A percentile compares a stretch with the other conserved stretches of the same genome.
Conservation (phyloP, 2,888 invertebrate genomes). For the Lagria hirta region DNA sequence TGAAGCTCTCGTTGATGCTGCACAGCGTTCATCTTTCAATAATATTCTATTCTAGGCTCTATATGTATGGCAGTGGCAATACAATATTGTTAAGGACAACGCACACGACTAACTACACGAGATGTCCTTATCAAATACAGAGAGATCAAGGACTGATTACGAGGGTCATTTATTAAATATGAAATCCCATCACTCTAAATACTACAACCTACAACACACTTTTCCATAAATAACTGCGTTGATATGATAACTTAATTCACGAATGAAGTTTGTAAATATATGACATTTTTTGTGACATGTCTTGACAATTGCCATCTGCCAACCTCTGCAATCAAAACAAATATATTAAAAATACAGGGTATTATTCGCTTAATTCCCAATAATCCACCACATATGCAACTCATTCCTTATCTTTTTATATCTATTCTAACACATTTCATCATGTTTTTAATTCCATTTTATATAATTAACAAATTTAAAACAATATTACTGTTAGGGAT, state of each 20-base stretch:
- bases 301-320: constrained; percentile 3
- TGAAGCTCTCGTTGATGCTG: constrained; percentile 36
- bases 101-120: constrained; percentile 37
- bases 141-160: constrained; percentile 56
- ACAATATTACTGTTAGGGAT: no score
- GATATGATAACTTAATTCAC: constrained; percentile 40
- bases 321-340: constrained; percentile 6
- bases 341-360: no score
- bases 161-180: constrained; percentile 50
- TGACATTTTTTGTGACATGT: constrained; percentile 26
- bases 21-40: constrained; percentile 39
- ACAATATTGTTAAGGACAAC: constrained; percentile 34
- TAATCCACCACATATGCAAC: no score
- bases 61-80: constrained; percentile 21
- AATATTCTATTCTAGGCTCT: no score
- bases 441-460: no score
- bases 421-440: no score
- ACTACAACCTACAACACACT: constrained; percentile 24
- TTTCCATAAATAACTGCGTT: constrained; percentile 44
- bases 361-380: no score
- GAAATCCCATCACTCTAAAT: constrained; percentile 37
- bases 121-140: constrained; percentile 44
- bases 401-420: no score
- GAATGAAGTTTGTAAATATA: constrained; percentile 38
- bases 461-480: no score